Conservation (phyloP, 2,888 invertebrate genomes). For the Malthinus seriepunctatus region DNA sequence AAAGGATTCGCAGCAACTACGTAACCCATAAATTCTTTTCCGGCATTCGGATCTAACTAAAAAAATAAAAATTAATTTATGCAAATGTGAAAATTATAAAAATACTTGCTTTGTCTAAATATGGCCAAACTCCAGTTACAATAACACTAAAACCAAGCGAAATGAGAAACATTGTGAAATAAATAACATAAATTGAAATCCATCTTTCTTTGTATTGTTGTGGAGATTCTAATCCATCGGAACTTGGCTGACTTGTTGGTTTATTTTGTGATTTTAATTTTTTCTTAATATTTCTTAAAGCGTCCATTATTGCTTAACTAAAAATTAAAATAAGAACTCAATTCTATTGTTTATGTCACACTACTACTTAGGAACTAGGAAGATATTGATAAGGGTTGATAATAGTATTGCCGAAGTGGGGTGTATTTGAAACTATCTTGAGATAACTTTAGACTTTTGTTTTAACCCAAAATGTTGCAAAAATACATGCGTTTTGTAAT, state of each 20-base stretch:
- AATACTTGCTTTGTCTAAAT: slow-evolving; percentile 73
- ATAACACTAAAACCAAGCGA: slow-evolving; percentile 86
- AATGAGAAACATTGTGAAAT: slow-evolving; percentile 90
- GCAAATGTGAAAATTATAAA: not conserved
- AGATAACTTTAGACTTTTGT: no score
- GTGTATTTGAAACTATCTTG: no score
- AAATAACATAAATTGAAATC: slow-evolving; percentile 79
- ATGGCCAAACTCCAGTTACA: slow-evolving; percentile 87
- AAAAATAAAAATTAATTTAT: slow-evolving; percentile 39
- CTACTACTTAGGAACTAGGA: no score
- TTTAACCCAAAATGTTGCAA: no score
- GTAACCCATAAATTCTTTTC: slow-evolving; percentile 82
- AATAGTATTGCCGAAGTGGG: no score
- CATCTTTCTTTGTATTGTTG: slow-evolving; percentile 71
- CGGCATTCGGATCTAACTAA: slow-evolving; percentile 77
- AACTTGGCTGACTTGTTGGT: slow-evolving; percentile 14
- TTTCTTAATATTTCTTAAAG: not conserved
- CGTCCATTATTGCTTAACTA: not conserved
- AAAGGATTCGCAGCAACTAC: slow-evolving; percentile 86
- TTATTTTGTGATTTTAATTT: not conserved
- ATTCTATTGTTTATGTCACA: no score
- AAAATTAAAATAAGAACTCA: not conserved
- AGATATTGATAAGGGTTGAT: no score
- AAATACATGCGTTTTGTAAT: no score
- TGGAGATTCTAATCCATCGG: slow-evolving; percentile 65